phyloP scores from a whole-genome alignment of 2,113 vertebrate species.

The Lepidothrix coronata region DNA sequence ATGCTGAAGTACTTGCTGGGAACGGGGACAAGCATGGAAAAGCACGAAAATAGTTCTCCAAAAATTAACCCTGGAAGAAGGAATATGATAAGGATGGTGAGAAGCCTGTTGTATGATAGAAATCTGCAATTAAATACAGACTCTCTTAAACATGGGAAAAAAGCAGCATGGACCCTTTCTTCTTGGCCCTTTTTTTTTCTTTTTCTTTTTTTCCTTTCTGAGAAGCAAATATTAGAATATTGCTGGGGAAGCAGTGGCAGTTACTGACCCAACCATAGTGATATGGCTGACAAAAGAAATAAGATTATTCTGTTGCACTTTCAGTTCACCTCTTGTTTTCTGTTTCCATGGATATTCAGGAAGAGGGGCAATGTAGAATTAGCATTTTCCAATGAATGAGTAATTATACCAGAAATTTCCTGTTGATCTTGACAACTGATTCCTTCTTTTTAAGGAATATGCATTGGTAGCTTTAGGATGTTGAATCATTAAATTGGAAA shows the following conservation, averaged over 20 bases:
- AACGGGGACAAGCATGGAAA: not conserved
- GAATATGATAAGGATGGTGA: not conserved
- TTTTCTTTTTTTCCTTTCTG: not conserved
- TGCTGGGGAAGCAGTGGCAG: not conserved
- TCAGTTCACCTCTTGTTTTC: not conserved
- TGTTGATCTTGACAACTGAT: not conserved
- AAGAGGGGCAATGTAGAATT: not conserved
- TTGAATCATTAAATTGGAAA: not conserved
- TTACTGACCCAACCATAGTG: not conserved
- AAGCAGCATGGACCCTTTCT: not conserved
- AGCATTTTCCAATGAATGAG: not conserved
- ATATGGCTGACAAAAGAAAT: not conserved
- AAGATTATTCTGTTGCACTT: not conserved
- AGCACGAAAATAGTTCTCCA: not conserved
- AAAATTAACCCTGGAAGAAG: not conserved
- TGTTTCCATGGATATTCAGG: conserved; percentile 2
- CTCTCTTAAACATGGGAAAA: not conserved
- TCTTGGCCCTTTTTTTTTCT: not conserved
- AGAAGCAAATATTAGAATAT: not conserved
- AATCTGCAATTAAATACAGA: not conserved
- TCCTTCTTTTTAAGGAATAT: not conserved
- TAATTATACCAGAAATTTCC: not conserved
- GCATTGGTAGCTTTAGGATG: not conserved
- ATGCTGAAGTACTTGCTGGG: not conserved
- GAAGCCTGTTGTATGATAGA: not conserved